Evolutionary conservation across 2,797 vertebrate species (phyloP).

Genomic region (Acrossocheilus fasciatus): DNA sequence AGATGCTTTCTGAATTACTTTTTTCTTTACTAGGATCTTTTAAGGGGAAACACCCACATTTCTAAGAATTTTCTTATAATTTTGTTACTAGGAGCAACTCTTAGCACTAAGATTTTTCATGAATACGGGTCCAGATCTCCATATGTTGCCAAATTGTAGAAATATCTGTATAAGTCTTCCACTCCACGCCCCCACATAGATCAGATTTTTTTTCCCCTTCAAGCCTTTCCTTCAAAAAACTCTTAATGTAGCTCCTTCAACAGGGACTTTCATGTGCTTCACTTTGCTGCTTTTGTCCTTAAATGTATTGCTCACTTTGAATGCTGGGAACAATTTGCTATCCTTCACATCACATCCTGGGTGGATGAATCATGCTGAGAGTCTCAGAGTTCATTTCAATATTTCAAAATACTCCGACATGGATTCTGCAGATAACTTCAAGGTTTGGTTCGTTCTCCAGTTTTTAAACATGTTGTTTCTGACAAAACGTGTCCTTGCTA

Average conservation of each 20-base stretch:
- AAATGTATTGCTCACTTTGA: conserved; percentile 8
- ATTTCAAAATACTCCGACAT: conserved; percentile 14
- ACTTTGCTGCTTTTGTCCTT: not conserved
- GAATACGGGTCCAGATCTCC: not conserved
- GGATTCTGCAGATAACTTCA: not conserved
- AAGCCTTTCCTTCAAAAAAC: not conserved
- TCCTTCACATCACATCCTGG: conserved; percentile 19
- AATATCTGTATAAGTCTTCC: not conserved
- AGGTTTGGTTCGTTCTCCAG: not conserved
- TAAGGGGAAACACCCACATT: too few species aligned
- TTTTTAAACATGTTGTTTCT: not conserved
- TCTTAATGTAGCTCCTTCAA: not conserved
- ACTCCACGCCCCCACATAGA: not conserved
- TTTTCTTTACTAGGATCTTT: too few species aligned
- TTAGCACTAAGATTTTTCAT: too few species aligned
- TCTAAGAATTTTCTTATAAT: too few species aligned
- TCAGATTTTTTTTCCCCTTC: not conserved
- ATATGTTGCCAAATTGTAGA: not conserved
- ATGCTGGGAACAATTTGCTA: conserved; percentile 12
- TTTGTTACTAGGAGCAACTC: too few species aligned
- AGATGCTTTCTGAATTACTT: too few species aligned
- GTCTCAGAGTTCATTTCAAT: conserved; percentile 23
- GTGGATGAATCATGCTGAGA: conserved; percentile 37
- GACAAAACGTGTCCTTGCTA: not conserved
- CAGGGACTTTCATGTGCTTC: not conserved